Base-by-base conservation (phyloP, 2,113 vertebrate species). In the Sterrhoptilus dennistouni region DNA sequence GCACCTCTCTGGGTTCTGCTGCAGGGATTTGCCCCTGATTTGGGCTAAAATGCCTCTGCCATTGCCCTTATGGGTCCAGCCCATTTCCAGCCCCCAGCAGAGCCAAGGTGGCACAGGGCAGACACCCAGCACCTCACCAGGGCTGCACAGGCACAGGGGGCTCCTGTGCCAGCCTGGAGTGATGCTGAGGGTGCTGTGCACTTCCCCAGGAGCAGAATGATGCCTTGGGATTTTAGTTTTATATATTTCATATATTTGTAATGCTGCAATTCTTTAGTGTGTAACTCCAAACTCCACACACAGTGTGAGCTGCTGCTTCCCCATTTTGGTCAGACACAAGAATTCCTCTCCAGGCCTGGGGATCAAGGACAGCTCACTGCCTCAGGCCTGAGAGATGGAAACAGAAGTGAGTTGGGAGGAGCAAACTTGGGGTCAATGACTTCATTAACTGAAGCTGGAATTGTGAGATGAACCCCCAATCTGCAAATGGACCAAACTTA, bases 91-190 rank as follows among this genome's bases (percentile, higher is more conserved):
- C 9, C 44, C 31, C 14, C 18, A 16, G 8, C n/a, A 57, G 68
- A 61, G 25, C 11, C 5, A 12, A 31, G 35, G 22, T 2, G 18
- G n/a, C 45, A 74, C 24, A 11, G 11, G 36, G 44, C 49, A 8
- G 27, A 4, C n/a, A 33, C 8, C 24, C 80, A 54, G 61, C 40
- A 36, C 20, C 19, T 40, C 29, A 2, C 28, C 38, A 36, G 42
- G 33, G 33, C 66, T 42, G 42, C 31, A 14, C 45, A 61, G 63
- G 7, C 22, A 11, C 14, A 2, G 45, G 35, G 2, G n/a, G 24
- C 54, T 50, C 79, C n/a, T 4, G 36, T 6, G 25, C n/a, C 5
- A 0, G 0, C 0, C 0, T 4, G 15, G 45, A 57, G 1, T 12
- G 52, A 4, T 53, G 28, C 49, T 14, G 31, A 21, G 35, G 33